Evolutionary conservation across 2,113 vertebrate species (phyloP), one percentile per base, ranked within the genome.

Genomic region (Spheniscus mendiculus): DNA sequence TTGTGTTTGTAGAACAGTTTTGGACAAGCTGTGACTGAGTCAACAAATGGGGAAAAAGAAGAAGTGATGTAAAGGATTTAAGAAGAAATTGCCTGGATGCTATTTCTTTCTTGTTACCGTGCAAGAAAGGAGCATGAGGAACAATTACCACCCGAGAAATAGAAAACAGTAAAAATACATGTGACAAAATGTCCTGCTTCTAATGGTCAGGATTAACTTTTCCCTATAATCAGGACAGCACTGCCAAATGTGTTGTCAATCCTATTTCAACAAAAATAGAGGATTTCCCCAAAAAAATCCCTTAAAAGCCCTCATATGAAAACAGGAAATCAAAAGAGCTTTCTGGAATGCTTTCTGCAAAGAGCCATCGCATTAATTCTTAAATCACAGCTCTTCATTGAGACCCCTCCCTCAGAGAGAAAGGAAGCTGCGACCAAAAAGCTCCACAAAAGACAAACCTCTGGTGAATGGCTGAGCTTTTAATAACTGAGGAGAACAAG

Each of bases 401-500:
- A 92, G 66, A 73, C 40, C 1, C 22, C 93, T 93, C 62, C 72
- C 82, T 90, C 62, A 58, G 90, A 95, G 27, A 93, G 65, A 91
- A 93, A 86, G 53, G 55, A 91, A 91, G 56, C 49, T 77, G 59
- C 0, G 15, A 93, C 93, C 85, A 93, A 86, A 97, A 89, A 83
- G 55, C 45, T 81, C 29, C 76, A 90, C 83, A 93, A 97, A 95
- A 94, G 92, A 77, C 85, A 95, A 96, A 93, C 14, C 74, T 88
- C 90, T 62, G 53, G 79, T 77, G 89, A 96, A 94, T 76, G 89
- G 47, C 44, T 94, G 58, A 59, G 34, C 69, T 96, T 97, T 93
- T 94, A 94, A 90, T 93, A 89, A 94, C 66, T 40, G 53, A 90
- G 81, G 38, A 93, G 95, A 95, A 91, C 71, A 92, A 94, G 87